Percentiles rank a stretch among this genome's conserved stretches.
phyloP scores from a whole-genome alignment of 2,113 vertebrate genomes.

The Chlamydotis undulata region DNA sequence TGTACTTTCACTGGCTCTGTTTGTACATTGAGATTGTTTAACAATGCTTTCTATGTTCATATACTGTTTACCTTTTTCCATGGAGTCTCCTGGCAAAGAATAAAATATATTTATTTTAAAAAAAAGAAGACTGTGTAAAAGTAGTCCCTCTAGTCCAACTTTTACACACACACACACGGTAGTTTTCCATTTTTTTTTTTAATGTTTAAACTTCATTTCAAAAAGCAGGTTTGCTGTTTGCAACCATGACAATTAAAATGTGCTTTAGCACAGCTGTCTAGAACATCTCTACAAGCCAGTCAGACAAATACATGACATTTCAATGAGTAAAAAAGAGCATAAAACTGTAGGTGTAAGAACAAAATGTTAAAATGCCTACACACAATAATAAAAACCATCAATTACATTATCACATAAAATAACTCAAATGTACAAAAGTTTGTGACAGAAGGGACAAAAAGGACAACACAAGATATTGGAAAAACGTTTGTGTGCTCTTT shows the following conservation, averaged over 20 bases:
- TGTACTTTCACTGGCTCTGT: conserved; percentile 88
- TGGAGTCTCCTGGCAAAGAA: conserved; percentile 98
- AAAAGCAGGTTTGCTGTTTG: conserved; percentile 92
- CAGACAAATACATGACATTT: conserved; percentile 92
- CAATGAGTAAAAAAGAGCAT: conserved; percentile 95
- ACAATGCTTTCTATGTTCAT: conserved; percentile 98
- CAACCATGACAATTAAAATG: conserved; percentile 94
- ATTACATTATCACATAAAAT: conserved; percentile 93
- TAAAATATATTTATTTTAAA: conserved; percentile 99
- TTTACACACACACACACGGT: neutral
- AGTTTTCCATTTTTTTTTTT: conserved; percentile 83
- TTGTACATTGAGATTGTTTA: conserved; percentile 95
- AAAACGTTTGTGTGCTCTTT: conserved; percentile 78
- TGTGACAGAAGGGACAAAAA: conserved; percentile 86
- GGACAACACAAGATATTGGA: conserved; percentile 81
- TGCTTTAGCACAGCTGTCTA: conserved; percentile 92
- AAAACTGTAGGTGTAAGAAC: conserved; percentile 95
- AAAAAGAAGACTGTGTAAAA: conserved; percentile 51
- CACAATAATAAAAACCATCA: conserved; percentile 94
- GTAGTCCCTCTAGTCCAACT: conserved; percentile 5
- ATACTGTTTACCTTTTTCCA: conserved; percentile 97
- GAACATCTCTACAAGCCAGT: conserved; percentile 95
- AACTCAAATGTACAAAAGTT: conserved; percentile 98
- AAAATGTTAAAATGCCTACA: conserved; percentile 99
- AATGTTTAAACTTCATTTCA: conserved; percentile 97